Conservation (phyloP, 2,888 invertebrate genomes). For the Morpho deidamia region DNA sequence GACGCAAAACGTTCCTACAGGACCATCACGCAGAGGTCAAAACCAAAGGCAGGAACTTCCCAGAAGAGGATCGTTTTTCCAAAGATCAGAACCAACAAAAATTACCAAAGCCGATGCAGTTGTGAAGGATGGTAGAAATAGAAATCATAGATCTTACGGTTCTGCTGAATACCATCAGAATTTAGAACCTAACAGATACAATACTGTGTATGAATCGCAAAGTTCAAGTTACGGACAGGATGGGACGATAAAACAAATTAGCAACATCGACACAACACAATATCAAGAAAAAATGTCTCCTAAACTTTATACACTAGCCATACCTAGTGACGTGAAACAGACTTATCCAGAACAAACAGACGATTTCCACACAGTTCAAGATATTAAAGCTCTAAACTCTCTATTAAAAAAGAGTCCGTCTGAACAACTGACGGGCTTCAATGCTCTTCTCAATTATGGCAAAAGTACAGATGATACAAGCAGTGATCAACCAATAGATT, state of each 20-base stretch:
- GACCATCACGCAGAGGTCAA: conserved; percentile 11
- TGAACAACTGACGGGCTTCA: conserved; percentile 68
- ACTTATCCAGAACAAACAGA: conserved; percentile 56
- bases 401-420: conserved; percentile 67
- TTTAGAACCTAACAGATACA: conserved; percentile 41
- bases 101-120: conserved; percentile 45
- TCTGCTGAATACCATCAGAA: conserved; percentile 48
- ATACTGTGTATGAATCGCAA: conserved; percentile 45
- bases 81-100: conserved; percentile 31
- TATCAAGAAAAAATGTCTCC: conserved; percentile 25
- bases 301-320: conserved; percentile 44
- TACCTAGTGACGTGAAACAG: conserved; percentile 46
- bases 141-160: conserved; percentile 65
- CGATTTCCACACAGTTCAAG: conserved; percentile 50
- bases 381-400: conserved; percentile 61
- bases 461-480: conserved; percentile 34
- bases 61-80: conserved; percentile 32
- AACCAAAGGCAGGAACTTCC: conserved; percentile 31
- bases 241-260: conserved; percentile 62
- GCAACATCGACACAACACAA: conserved; percentile 45
- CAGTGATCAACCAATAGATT: conserved; percentile 49
- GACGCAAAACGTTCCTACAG: conserved; percentile 8
- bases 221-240: conserved; percentile 54
- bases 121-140: conserved; percentile 39
- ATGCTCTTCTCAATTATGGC: conserved; percentile 54